A percentile compares a stretch with the other conserved stretches of the same genome.
Conservation (phyloP, 2,797 vertebrate species). For the Salmo trutta region DNA sequence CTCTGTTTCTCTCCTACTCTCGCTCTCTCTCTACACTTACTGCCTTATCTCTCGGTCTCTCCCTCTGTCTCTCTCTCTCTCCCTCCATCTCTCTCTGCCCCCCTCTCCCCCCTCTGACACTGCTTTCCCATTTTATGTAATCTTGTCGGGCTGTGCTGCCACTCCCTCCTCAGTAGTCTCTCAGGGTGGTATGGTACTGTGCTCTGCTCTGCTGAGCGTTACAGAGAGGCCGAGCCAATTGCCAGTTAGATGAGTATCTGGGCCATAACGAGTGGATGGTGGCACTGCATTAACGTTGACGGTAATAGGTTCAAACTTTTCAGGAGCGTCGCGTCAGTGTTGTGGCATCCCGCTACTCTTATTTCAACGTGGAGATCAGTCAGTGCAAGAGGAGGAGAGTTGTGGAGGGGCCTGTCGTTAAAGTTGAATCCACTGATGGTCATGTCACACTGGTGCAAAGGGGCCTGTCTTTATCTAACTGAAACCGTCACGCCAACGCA, state of each 20-base stretch:
- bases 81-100: neutral
- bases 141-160: no score
- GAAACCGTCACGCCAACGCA: neutral
- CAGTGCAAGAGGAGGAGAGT: neutral
- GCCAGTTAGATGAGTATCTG: conserved; percentile 37
- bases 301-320: conserved; percentile 63
- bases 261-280: conserved; percentile 54
- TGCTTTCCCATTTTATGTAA: neutral
- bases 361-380: conserved; percentile 54
- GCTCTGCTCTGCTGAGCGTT: neutral
- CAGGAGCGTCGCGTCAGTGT: conserved; percentile 35
- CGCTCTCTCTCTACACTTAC: neutral
- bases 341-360: conserved; percentile 37
- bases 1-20: neutral
- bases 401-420: neutral
- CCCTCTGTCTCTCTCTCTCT: neutral
- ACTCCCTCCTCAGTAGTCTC: neutral
- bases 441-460: neutral
- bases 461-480: neutral
- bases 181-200: conserved; percentile 27
- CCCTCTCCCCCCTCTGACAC: neutral
- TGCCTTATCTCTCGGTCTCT: neutral
- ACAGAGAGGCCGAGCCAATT: conserved; percentile 11
- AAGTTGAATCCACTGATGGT: neutral
- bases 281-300: conserved; percentile 50